Evolutionary conservation across 35 echinoderm and acorn worm genomes (phyloP).

Genomic region (Apostichopus parvimensis): DNA sequence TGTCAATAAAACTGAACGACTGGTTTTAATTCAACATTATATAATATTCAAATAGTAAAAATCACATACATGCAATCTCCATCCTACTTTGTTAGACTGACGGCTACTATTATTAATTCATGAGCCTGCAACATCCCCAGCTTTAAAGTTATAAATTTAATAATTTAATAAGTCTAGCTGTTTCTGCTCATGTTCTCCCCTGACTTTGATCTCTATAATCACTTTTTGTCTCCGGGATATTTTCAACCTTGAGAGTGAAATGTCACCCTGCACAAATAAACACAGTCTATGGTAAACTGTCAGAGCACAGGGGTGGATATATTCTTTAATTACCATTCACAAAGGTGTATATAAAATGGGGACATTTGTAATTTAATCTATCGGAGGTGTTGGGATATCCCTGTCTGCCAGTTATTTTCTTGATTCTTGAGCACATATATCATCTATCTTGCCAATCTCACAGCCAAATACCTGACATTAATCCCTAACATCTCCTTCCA

Average conservation of each 20-base stretch:
- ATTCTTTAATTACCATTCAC: too few relatives aligned
- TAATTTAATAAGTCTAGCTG: too few relatives aligned
- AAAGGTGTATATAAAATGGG: background rate
- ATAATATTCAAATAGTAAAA: too few relatives aligned
- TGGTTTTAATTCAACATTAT: too few relatives aligned
- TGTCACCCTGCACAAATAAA: background rate
- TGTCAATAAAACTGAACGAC: too few relatives aligned
- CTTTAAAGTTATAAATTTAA: too few relatives aligned
- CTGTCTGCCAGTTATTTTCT: conserved; percentile 2
- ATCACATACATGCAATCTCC: too few relatives aligned
- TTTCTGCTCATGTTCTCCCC: background rate
- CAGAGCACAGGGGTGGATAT: too few relatives aligned
- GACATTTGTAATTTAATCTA: background rate
- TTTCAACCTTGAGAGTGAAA: background rate
- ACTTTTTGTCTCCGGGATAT: background rate
- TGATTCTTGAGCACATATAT: background rate
- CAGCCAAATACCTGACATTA: background rate
- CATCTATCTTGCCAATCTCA: conserved; percentile 1
- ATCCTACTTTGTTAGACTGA: too few relatives aligned
- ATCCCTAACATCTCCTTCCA: background rate
- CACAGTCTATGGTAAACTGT: background rate
- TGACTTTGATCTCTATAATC: background rate
- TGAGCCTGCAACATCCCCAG: too few relatives aligned
- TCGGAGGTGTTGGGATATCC: background rate
- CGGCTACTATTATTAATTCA: too few relatives aligned